A percentile compares a stretch with the other conserved stretches of the same genome.
Evolutionary conservation across 2,113 vertebrate species (phyloP).

Genomic region (Calyptomena viridis): DNA sequence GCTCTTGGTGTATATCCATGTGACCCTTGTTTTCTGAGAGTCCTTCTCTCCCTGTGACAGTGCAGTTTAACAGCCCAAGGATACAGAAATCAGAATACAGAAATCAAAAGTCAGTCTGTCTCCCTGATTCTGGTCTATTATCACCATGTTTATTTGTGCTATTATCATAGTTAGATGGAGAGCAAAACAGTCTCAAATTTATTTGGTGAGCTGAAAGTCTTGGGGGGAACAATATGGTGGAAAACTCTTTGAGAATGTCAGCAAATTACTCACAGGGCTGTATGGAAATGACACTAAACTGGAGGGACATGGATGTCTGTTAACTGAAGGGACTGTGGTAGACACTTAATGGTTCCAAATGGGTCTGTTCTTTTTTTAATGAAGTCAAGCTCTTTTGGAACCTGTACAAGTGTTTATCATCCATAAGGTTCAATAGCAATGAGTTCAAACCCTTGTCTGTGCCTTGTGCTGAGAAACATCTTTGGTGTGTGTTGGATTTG

Average conservation of each 20-base stretch:
- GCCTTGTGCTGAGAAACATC: background rate
- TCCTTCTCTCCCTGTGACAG: background rate
- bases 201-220: background rate
- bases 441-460: background rate
- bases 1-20: background rate
- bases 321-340: background rate
- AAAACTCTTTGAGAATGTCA: background rate
- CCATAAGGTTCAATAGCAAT: background rate
- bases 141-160: background rate
- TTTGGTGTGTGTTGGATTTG: background rate
- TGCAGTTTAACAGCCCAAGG: background rate
- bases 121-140: background rate
- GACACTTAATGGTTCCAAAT: background rate
- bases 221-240: background rate
- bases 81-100: background rate
- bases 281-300: background rate
- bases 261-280: background rate
- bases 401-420: background rate
- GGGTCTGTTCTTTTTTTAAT: background rate
- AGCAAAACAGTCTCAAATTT: background rate
- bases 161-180: background rate
- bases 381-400: background rate
- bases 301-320: background rate
- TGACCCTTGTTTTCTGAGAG: background rate
- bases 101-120: background rate